phyloP scores from a whole-genome alignment of 2,797 vertebrate species.

The Pogoniulus pusillus region DNA sequence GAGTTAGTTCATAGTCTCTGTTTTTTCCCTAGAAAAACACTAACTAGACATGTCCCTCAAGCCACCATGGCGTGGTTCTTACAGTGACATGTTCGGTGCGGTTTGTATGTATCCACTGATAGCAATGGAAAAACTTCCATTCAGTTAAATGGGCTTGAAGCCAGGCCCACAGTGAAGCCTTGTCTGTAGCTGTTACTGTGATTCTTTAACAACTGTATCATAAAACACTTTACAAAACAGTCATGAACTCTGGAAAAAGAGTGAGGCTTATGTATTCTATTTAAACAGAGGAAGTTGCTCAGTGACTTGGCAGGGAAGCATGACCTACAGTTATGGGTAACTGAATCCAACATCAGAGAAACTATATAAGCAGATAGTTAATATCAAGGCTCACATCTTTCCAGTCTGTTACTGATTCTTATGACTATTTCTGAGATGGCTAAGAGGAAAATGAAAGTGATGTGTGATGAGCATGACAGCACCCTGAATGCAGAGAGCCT shows the following conservation, averaged over 20 bases:
- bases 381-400: constrained; percentile 53
- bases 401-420: constrained; percentile 25
- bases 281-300: constrained; percentile 66
- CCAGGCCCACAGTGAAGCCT: constrained; percentile 49
- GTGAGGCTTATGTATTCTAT: constrained; percentile 35
- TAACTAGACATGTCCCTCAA: background rate
- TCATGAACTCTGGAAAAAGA: constrained; percentile 51
- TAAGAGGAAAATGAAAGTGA: constrained; percentile 33
- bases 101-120: background rate
- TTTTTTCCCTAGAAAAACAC: background rate
- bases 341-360: constrained; percentile 52
- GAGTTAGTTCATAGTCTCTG: background rate
- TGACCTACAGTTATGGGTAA: constrained; percentile 25
- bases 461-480: background rate
- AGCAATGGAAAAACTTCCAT: constrained; percentile 5
- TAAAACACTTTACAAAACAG: constrained; percentile 68
- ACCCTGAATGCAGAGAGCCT: background rate
- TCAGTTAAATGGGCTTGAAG: background rate
- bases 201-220: constrained; percentile 62
- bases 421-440: background rate
- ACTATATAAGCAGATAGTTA: constrained; percentile 36
- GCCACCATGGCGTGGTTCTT: background rate
- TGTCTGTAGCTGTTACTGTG: constrained; percentile 41
- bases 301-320: constrained; percentile 60
- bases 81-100: background rate